These are phyloP conservation scores for Salvelinus alpinus DNA, from an alignment of 2,113 vertebrate species.

Conservation along the genomic window DNA sequence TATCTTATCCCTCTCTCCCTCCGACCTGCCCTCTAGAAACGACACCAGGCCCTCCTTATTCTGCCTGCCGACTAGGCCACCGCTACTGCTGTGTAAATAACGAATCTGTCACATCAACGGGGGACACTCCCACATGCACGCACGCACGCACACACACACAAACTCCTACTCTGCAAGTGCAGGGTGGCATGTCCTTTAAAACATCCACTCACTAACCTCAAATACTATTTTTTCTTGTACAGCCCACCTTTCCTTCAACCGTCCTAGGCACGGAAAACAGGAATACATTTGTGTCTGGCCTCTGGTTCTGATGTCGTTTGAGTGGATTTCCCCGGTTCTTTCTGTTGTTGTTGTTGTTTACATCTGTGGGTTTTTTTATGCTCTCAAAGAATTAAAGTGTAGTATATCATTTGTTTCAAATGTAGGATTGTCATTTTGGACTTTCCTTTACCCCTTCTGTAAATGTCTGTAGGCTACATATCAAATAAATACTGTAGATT, in stretches of 20 bases:
- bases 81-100: constrained; percentile 36
- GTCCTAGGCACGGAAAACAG: background rate
- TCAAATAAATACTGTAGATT: too few species aligned
- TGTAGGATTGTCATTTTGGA: background rate
- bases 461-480: too few species aligned
- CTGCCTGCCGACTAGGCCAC: background rate
- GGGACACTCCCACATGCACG: constrained; percentile 17
- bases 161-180: too few species aligned
- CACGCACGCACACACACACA: too few species aligned
- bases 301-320: background rate
- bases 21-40: too few species aligned
- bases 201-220: background rate
- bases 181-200: constrained; percentile 18
- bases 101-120: constrained; percentile 15
- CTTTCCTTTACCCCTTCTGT: background rate
- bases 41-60: too few species aligned
- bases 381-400: background rate
- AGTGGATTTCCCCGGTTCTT: background rate
- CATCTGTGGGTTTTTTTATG: background rate
- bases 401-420: background rate
- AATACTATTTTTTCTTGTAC: background rate
- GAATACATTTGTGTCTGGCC: constrained; percentile 5
- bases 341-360: background rate
- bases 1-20: too few species aligned
- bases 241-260: background rate